Evolutionary conservation across 2,113 vertebrate species (phyloP).

Genomic region (Marcusenius ussheri): DNA sequence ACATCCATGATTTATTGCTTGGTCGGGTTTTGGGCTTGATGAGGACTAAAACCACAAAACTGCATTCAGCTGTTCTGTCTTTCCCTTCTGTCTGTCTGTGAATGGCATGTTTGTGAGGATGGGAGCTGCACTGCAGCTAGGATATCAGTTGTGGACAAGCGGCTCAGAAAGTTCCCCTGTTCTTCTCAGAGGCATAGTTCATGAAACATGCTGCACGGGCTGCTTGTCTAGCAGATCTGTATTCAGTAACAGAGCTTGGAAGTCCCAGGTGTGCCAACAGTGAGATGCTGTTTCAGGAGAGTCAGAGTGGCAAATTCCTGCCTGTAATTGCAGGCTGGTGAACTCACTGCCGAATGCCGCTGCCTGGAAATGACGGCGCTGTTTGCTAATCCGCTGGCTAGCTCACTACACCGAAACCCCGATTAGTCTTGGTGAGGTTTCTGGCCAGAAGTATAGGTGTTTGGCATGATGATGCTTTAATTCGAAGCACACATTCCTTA

Average conservation of each 20-base stretch:
- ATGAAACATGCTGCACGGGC: neutral
- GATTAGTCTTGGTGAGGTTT: constrained; percentile 21
- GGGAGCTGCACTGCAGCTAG: neutral
- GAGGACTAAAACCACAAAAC: neutral
- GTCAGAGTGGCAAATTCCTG: neutral
- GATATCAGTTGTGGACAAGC: neutral
- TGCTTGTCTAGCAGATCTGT: neutral
- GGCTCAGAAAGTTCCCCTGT: neutral
- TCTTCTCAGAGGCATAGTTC: neutral
- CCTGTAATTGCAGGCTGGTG: neutral
- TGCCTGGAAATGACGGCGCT: constrained; percentile 2
- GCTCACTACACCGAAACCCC: neutral
- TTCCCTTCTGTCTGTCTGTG: neutral
- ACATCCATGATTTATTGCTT: neutral
- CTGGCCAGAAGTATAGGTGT: neutral
- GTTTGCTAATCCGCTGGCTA: neutral
- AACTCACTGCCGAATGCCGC: constrained; percentile 18
- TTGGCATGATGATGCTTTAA: neutral
- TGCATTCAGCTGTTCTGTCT: neutral
- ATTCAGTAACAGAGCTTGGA: neutral
- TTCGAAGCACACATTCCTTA: neutral
- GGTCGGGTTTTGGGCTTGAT: neutral
- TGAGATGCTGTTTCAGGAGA: neutral
- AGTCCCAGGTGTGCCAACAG: neutral
- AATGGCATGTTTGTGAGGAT: neutral